A percentile compares a stretch with the other conserved stretches of the same genome.
phyloP scores from a whole-genome alignment of 2,888 invertebrate genomes.

The Drosophila histrio region DNA sequence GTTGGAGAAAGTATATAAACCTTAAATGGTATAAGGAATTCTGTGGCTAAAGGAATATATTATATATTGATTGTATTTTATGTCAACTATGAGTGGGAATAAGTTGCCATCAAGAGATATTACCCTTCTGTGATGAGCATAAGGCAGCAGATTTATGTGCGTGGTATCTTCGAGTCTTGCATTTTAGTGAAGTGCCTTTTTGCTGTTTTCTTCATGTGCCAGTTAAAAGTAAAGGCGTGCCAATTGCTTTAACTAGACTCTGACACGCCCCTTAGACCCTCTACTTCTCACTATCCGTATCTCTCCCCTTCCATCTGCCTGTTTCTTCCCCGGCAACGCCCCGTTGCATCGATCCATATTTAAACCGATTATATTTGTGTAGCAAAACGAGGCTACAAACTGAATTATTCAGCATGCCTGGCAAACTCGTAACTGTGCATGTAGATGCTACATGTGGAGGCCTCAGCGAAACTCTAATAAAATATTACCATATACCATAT shows the following conservation, averaged over 20 bases:
- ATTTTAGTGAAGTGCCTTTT: background rate
- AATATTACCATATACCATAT: conserved; percentile 3
- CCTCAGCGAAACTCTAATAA: background rate
- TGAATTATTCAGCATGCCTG: conserved; percentile 43
- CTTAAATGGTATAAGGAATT: too few relatives aligned
- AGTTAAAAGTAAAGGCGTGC: conserved; percentile 30
- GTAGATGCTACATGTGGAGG: background rate
- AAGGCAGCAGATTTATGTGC: too few relatives aligned
- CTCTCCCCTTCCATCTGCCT: background rate
- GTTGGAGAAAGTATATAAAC: background rate
- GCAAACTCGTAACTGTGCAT: conserved; percentile 9
- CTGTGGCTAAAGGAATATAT: too few relatives aligned
- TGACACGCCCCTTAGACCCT: conserved; percentile 9
- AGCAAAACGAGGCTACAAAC: conserved; percentile 33
- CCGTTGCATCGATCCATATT: conserved; percentile 43
- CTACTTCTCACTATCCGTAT: background rate
- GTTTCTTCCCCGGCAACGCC: background rate
- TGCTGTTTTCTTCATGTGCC: conserved; percentile 3
- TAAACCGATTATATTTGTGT: conserved; percentile 37
- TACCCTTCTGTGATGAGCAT: too few relatives aligned
- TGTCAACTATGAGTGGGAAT: too few relatives aligned
- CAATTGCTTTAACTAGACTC: conserved; percentile 35
- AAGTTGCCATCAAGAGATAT: too few relatives aligned
- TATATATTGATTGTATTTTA: too few relatives aligned
- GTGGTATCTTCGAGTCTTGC: background rate